Conservation (phyloP, 2,888 invertebrate genomes). For the Cenopis cana region DNA sequence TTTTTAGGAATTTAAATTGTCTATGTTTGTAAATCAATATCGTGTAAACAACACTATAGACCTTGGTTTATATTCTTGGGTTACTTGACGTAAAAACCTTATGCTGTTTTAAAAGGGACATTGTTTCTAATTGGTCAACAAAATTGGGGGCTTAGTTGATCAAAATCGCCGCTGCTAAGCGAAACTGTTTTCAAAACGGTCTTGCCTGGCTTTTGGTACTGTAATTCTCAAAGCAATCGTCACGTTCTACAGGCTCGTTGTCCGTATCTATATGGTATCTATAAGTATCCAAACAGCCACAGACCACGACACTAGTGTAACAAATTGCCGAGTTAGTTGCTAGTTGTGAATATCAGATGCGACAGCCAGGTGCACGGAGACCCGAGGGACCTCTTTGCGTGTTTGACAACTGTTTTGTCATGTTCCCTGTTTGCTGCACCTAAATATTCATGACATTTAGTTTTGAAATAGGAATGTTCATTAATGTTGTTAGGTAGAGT, state of each 20-base stretch:
- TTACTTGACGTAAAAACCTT: too few relatives aligned
- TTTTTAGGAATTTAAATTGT: too few relatives aligned
- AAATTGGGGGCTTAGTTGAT: too few relatives aligned
- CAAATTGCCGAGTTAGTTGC: conserved; percentile 54
- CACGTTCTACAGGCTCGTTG: conserved; percentile 3
- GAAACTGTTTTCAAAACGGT: too few relatives aligned
- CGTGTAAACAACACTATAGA: too few relatives aligned
- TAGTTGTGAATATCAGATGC: conserved; percentile 66
- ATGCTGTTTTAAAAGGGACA: too few relatives aligned
- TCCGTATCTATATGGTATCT: too few relatives aligned
- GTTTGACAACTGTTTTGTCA: conserved; percentile 70
- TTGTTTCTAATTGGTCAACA: too few relatives aligned
- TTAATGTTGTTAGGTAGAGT: conserved; percentile 20
- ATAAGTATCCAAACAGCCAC: conserved; percentile 12
- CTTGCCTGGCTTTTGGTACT: too few relatives aligned
- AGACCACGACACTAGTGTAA: conserved; percentile 32
- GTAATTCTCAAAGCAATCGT: conserved; percentile 5
- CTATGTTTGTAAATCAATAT: too few relatives aligned
- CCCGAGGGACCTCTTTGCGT: conserved; percentile 72
- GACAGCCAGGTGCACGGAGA: conserved; percentile 56
- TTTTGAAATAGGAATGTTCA: conserved; percentile 23
- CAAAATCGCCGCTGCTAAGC: too few relatives aligned
- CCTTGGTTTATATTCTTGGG: too few relatives aligned
- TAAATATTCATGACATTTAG: conserved; percentile 41
- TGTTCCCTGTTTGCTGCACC: conserved; percentile 47